Evolutionary conservation across 2,113 vertebrate genomes (phyloP).

Genomic region (Tetraodon nigroviridis): DNA sequence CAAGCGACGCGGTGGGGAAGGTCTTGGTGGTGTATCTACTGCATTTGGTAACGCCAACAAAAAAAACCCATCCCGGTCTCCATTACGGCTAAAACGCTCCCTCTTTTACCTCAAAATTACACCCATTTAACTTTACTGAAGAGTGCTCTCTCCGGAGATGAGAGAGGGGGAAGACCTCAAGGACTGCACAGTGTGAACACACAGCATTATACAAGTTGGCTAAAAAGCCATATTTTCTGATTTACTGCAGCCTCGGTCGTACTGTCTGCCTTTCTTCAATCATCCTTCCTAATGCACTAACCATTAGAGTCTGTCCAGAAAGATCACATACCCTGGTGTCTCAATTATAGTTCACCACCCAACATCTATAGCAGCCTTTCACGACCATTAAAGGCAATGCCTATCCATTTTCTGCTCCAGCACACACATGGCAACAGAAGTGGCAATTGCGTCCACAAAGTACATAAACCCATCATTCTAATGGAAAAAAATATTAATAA

Average conservation of each 20-base stretch:
- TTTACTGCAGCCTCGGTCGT: constrained; percentile 57
- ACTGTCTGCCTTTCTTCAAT: constrained; percentile 69
- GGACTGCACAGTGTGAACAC: constrained; percentile 47
- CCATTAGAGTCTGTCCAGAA: constrained; percentile 69
- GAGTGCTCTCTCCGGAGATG: constrained; percentile 50
- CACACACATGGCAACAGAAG: constrained; percentile 38
- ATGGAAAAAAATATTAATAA: constrained; percentile 52
- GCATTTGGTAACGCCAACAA: constrained; percentile 44
- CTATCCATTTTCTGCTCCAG: constrained; percentile 69
- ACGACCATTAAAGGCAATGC: constrained; percentile 66
- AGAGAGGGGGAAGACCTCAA: constrained; percentile 43
- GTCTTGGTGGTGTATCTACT: constrained; percentile 31
- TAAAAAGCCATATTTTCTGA: constrained; percentile 63
- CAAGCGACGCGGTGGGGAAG: neutral
- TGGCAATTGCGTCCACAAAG: constrained; percentile 31
- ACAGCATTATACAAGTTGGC: constrained; percentile 58
- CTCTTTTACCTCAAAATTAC: constrained; percentile 59
- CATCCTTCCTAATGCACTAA: constrained; percentile 70
- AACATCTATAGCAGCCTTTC: constrained; percentile 51
- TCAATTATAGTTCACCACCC: constrained; percentile 69
- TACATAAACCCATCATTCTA: constrained; percentile 55
- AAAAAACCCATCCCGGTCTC: constrained; percentile 38
- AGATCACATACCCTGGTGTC: constrained; percentile 70
- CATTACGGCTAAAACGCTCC: constrained; percentile 51
- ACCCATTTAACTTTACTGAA: constrained; percentile 60